Evolutionary conservation across 1,140 invertebrate species (phyloP), one percentile per base, ranked within the genome.

Genomic region (Ceratina calcarata): DNA sequence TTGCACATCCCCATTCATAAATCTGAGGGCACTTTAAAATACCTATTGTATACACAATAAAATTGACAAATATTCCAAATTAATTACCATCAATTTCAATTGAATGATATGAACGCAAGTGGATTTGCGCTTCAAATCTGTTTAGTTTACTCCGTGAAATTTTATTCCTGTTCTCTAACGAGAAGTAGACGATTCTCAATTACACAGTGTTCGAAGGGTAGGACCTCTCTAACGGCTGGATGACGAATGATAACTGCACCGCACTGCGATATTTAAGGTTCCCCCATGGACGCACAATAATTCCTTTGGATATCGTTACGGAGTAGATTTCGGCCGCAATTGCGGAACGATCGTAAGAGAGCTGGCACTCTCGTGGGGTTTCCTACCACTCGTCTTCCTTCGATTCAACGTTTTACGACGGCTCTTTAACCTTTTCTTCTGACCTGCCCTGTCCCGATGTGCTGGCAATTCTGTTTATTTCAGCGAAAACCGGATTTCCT

Each of bases 181-280:
- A 22, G 27, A 32, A 13, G 8, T 20, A 8, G 3, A 49, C 20
- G 22, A 10, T 18, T 77, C 27, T 27, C 13, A 7, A 15, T 6
- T 3, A 49, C 4, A 20, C 8, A 13, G n/a, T 16, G 6, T 0
- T 7, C 13, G 3, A 12, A 20, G 55, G 1, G 18, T 18, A 10
- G 53, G 61, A 45, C 12, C 1, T 4, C 6, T 15, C 8, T n/a
- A 24, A 69, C 27, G 13, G 16, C 3, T 16, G 55, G 18, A 77
- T 77, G 75, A 71, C 22, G 49, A 27, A 78, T 53, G 45, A 62
- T 67, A 55, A 71, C 16, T 53, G 57, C 67, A 45, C 18, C 16
- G 18, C 57, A 53, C 2, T 12, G 58, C 62, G 72, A 80, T 77
- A 81, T 76, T 85, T 80, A 85, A 85, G 71, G 61, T 57, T 57